Evolutionary conservation across 2,113 vertebrate genomes (phyloP).

Genomic region (Rhea americana): DNA sequence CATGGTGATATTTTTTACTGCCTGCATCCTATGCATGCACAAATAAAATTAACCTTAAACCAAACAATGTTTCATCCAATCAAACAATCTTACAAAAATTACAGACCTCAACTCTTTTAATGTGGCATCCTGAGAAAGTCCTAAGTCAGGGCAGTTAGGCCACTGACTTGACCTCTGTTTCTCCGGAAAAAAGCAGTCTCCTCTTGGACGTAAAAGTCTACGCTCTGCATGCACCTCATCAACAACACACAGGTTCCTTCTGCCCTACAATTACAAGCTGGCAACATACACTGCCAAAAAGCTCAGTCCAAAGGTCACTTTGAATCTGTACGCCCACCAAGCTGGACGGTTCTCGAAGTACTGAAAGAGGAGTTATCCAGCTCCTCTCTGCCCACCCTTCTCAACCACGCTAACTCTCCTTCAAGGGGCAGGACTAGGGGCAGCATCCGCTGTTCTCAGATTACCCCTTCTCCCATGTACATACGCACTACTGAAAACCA

Average conservation of each 20-base stretch:
- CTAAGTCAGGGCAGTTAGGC: background rate
- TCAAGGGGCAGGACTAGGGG: background rate
- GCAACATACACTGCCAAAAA: background rate
- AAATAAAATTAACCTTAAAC: background rate
- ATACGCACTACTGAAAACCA: accelerated
- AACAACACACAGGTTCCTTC: background rate
- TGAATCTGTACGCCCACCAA: background rate
- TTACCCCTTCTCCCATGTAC: background rate
- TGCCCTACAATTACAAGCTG: background rate
- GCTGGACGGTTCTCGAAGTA: background rate
- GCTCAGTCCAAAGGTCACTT: background rate
- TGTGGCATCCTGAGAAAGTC: background rate
- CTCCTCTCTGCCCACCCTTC: background rate
- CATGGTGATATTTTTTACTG: background rate
- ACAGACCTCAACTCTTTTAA: background rate
- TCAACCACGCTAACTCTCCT: background rate
- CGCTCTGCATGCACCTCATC: background rate
- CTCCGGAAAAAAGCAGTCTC: background rate
- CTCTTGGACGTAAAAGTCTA: background rate
- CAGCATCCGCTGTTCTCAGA: accelerated
- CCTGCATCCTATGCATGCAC: background rate
- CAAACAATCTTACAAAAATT: background rate
- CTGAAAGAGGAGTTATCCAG: background rate
- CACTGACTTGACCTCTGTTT: background rate
- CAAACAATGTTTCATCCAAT: background rate